Base-by-base conservation (phyloP, 1,140 invertebrate genomes). In the Orius insidiosus region DNA sequence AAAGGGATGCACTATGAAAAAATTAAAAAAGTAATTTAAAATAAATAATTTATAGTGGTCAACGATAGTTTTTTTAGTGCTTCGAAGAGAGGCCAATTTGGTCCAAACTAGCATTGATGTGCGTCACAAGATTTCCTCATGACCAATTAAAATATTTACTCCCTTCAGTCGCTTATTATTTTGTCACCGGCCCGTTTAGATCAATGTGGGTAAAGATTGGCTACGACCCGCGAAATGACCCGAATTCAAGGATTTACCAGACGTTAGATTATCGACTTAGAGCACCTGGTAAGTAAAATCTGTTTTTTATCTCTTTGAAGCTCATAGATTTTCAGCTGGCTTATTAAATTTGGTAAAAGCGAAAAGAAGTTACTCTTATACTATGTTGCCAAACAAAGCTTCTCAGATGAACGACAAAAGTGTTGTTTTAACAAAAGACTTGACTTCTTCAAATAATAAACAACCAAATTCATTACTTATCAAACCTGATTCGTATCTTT, bases 131-230 rank as follows among this genome's bases (percentile, higher is more conserved):
- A 30, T 68, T 78, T 52, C 63, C 68, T 1, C 54, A 60, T 3
- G 68, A 74, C 13, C 71, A 75, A 19, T 58, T 92, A 1, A 92
- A 86, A 63, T 71, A 75, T 55, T 68, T 93, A 31, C 62, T 94
- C 34, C 86, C 89, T 0, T 70, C 75, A 18, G 62, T 86, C 1
- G 82, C 86, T 0, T 85, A 86, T 60, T 88, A 88, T 59, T 86
- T 80, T 61, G 68, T 70, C 9, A 81, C 75, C 53, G 90, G 92
- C 0, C 90, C 90, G 0, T 97, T 87, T 85, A 68, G 85, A 45
- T 74, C 75, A 38, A 70, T 83, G 57, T 94, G 88, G 80, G 75
- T 86, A 0, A 75, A 68, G 58, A 75, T 80, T 55, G 87, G 86
- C 0, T 93, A 87, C 56, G 85, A 94, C 66, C 87, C 88, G 0